A percentile compares a stretch with the other conserved stretches of the same genome.
Evolutionary conservation across 1,140 invertebrate species (phyloP).

Genomic region (Heliothis virescens): DNA sequence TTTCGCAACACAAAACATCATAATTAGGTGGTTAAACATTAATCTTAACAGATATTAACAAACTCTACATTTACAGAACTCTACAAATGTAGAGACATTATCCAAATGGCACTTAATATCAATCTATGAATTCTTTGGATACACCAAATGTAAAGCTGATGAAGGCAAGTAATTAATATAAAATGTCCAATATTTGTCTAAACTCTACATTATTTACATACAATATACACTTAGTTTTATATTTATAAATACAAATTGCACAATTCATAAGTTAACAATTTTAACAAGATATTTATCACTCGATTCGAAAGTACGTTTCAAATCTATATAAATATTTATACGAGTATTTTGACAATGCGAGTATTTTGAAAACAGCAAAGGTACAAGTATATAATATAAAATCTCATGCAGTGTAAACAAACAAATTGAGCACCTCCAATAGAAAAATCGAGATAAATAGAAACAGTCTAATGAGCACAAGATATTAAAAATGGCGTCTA

Average conservation of each 20-base stretch:
- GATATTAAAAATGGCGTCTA: constrained; percentile 43
- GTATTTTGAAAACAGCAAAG: no score
- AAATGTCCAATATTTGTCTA: constrained; percentile 33
- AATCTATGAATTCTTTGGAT: constrained; percentile 56
- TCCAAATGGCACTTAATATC: constrained; percentile 60
- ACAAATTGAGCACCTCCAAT: no score
- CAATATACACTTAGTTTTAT: constrained; percentile 35
- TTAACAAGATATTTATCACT: constrained; percentile 21
- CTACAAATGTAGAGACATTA: constrained; percentile 49
- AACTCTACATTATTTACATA: constrained; percentile 43
- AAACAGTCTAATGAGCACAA: not conserved
- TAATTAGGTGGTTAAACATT: constrained; percentile 55
- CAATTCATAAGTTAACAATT: constrained; percentile 40
- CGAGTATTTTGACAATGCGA: no score
- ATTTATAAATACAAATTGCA: constrained; percentile 46
- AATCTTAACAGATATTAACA: constrained; percentile 39
- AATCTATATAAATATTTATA: not conserved
- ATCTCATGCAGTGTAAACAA: no score
- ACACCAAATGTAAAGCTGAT: constrained; percentile 54
- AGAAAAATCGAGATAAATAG: no score
- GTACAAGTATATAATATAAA: no score
- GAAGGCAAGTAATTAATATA: constrained; percentile 45
- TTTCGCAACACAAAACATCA: constrained; percentile 41
- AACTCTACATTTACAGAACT: constrained; percentile 30
- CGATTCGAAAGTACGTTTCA: not conserved